These are phyloP conservation scores for Drosophila nigromelanica DNA, from an alignment of 1,140 invertebrate genomes.

Conservation along the genomic window DNA sequence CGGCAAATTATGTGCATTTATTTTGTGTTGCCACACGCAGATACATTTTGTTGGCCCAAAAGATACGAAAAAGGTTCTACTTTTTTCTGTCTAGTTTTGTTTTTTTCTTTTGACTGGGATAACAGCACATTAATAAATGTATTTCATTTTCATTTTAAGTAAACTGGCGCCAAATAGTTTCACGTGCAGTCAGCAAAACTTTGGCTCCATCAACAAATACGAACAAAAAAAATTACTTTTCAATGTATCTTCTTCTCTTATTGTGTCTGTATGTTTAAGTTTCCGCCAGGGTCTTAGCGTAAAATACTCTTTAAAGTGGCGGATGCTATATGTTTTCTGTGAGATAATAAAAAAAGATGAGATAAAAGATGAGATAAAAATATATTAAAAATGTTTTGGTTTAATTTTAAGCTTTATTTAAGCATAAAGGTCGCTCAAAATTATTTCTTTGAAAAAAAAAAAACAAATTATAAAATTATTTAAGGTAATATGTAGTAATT, in stretches of 20 bases:
- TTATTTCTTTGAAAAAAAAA: background rate
- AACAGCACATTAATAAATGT: slow-evolving; percentile 54
- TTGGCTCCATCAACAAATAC: slow-evolving; percentile 44
- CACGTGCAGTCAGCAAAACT: slow-evolving; percentile 53
- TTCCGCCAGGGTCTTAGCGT: slow-evolving; percentile 20
- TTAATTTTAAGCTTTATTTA: no score
- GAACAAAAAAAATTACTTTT: slow-evolving; percentile 32
- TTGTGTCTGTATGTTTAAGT: slow-evolving; percentile 38
- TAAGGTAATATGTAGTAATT: no score
- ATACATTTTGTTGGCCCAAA: slow-evolving; percentile 25
- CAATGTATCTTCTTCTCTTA: slow-evolving; percentile 29
- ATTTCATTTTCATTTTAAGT: slow-evolving; percentile 56
- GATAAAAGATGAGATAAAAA: background rate
- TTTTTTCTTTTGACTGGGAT: slow-evolving; percentile 1
- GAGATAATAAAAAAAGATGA: no score
- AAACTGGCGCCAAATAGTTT: slow-evolving; percentile 55
- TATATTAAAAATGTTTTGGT: background rate
- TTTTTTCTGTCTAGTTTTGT: background rate
- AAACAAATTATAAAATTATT: background rate
- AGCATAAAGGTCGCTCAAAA: no score
- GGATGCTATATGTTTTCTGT: background rate
- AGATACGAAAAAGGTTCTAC: slow-evolving; percentile 19
- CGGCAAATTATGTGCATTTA: slow-evolving; percentile 52
- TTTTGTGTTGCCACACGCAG: slow-evolving; percentile 27
- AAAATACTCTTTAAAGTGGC: background rate